Conservation (phyloP, 2,888 invertebrate species). For the Leptura quadrifasciata region DNA sequence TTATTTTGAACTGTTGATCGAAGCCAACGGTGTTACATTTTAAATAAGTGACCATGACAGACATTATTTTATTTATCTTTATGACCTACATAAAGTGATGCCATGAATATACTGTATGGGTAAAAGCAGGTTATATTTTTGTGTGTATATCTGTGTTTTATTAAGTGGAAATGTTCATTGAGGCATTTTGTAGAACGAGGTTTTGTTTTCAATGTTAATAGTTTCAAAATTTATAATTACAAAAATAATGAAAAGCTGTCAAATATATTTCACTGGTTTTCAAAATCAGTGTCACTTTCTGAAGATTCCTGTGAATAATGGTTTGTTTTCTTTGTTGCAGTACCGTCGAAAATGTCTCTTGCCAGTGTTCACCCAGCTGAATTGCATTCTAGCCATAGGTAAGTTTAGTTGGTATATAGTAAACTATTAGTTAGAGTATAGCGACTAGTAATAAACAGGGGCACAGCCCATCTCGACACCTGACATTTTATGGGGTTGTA, state of each 20-base stretch:
- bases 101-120: slow-evolving; percentile 2
- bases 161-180: not conserved
- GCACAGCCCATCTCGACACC: not conserved
- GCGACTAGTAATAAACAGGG: not conserved
- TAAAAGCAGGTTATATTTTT: not conserved
- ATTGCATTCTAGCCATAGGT: slow-evolving; percentile 72
- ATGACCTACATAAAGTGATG: slow-evolving; percentile 10
- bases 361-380: slow-evolving; percentile 77
- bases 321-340: slow-evolving; percentile 70
- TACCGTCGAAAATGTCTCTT: slow-evolving; percentile 75
- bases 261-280: too few species aligned
- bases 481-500: not conserved
- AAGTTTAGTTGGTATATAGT: too few species aligned
- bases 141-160: slow-evolving; percentile 3
- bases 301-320: too few species aligned
- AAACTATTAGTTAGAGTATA: too few species aligned
- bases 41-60: slow-evolving; percentile 1
- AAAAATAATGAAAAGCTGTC: too few species aligned
- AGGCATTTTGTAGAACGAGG: slow-evolving; percentile 9
- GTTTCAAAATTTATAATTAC: too few species aligned
- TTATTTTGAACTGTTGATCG: not conserved
- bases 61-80: slow-evolving; percentile 13
- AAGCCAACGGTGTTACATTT: not conserved
- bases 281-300: too few species aligned
- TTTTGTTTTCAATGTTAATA: slow-evolving; percentile 19